Evolutionary conservation across 2,797 vertebrate species (phyloP).

Genomic region (Melanotaenia nigrans): DNA sequence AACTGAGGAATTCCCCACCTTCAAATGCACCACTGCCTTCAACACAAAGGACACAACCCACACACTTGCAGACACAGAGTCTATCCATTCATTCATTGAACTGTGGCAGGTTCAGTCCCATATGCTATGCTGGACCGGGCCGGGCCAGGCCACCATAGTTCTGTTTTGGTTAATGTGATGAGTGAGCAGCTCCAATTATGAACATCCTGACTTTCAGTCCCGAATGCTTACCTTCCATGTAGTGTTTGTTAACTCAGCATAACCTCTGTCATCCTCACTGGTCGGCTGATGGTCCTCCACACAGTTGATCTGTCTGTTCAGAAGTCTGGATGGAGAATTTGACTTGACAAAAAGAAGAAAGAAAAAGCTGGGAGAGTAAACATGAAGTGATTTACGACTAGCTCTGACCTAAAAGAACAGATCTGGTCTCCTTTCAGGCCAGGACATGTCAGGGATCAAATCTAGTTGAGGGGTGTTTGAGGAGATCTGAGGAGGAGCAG

Average conservation of each 20-base stretch:
- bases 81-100: background rate
- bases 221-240: background rate
- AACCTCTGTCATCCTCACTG: background rate
- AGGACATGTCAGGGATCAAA: background rate
- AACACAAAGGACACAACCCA: background rate
- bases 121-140: background rate
- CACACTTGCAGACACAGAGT: background rate
- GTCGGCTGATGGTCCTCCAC: background rate
- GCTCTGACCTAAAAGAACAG: no score
- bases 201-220: background rate
- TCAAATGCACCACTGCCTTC: background rate
- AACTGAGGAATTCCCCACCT: slow-evolving; percentile 15
- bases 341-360: background rate
- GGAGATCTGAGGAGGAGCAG: background rate
- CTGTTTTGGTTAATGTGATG: background rate
- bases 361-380: background rate
- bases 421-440: background rate
- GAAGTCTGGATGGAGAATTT: background rate
- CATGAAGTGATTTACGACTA: background rate
- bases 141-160: background rate
- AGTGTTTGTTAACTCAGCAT: background rate
- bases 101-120: background rate
- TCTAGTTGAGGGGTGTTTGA: background rate
- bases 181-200: background rate
- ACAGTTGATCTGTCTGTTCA: background rate